Conservation (phyloP, 2,113 vertebrate genomes). For the Lanius ludovicianus region DNA sequence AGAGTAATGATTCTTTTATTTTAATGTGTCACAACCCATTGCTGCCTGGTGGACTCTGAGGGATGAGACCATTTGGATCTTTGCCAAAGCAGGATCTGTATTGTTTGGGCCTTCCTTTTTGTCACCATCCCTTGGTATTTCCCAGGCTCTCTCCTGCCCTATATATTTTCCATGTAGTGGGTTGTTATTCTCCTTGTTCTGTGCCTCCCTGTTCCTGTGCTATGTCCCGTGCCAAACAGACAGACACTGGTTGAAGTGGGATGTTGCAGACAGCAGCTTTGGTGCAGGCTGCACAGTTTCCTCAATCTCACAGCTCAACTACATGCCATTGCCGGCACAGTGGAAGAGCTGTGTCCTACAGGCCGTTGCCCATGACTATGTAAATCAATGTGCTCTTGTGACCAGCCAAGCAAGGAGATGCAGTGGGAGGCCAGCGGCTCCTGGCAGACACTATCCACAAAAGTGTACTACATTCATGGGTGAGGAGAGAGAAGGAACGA, state of each 20-base stretch:
- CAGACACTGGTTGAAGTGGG: neutral
- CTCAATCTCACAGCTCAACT: neutral
- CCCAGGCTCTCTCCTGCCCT: neutral
- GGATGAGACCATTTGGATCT: neutral
- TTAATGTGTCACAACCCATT: neutral
- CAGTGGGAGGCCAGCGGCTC: neutral
- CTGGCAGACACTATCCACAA: neutral
- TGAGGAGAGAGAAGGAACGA: neutral
- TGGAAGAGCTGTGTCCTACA: neutral
- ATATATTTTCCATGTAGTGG: neutral
- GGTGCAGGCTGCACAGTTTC: neutral
- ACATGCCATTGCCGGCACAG: neutral
- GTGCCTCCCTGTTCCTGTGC: neutral
- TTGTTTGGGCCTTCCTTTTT: neutral
- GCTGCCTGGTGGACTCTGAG: neutral
- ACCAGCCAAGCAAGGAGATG: neutral
- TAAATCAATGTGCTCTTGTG: neutral
- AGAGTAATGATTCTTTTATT: neutral
- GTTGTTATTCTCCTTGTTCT: neutral
- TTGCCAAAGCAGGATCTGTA: neutral
- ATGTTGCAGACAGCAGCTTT: neutral
- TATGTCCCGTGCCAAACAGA: neutral
- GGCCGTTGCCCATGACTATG: slow-evolving; percentile 25
- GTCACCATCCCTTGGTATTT: neutral
- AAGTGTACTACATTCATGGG: rapidly evolving